phyloP scores from a whole-genome alignment of 2,888 invertebrate species.

The Torymus texanus region DNA sequence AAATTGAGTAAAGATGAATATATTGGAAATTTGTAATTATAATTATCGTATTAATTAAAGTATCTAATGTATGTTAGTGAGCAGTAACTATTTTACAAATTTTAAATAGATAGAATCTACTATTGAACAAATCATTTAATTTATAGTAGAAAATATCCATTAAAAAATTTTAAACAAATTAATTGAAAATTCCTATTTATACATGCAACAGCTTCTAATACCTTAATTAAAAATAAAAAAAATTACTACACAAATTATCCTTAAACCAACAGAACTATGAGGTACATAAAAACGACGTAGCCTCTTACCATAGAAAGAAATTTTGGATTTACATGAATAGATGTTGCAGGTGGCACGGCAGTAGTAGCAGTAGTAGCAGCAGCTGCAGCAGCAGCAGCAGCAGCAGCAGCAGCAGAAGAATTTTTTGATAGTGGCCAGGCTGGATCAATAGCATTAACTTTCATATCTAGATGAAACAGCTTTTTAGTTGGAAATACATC shows the following conservation, averaged over 20 bases:
- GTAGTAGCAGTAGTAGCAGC: conserved; percentile 1
- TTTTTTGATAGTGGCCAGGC: conserved; percentile 89
- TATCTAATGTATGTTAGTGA: too few species aligned
- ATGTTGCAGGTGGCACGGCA: conserved; percentile 63
- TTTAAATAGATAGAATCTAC: too few species aligned
- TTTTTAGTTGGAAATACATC: conserved; percentile 92
- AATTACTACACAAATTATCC: too few species aligned
- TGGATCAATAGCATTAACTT: conserved; percentile 91
- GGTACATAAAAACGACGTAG: conserved; percentile 19
- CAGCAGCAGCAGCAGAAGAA: conserved; percentile 59
- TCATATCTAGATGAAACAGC: conserved; percentile 92
- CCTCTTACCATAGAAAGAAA: conserved; percentile 81
- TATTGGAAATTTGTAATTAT: too few species aligned
- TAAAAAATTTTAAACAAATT: too few species aligned
- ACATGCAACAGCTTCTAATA: too few species aligned
- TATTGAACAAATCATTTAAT: too few species aligned
- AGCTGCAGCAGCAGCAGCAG: conserved; percentile 61
- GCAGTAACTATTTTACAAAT: too few species aligned
- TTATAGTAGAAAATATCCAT: too few species aligned
- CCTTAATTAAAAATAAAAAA: too few species aligned
- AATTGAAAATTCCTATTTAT: too few species aligned
- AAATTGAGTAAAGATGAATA: neutral
- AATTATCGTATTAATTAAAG: too few species aligned
- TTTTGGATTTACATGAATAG: conserved; percentile 97
- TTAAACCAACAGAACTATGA: neutral